Conservation (phyloP, 2,113 vertebrate genomes). For the Lepidothrix coronata region DNA sequence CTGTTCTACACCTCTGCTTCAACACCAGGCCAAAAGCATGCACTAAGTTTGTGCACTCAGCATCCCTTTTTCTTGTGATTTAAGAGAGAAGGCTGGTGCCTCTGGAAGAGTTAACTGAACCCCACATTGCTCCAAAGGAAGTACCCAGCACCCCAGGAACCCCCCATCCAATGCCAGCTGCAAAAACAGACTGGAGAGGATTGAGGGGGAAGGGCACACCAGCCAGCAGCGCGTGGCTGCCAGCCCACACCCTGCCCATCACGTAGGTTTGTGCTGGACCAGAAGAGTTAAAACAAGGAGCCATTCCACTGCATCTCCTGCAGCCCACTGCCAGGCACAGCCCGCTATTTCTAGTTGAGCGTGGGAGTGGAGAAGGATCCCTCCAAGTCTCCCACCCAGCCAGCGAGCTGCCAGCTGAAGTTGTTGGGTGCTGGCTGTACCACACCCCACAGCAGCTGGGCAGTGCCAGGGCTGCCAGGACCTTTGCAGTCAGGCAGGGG, state of each 20-base stretch:
- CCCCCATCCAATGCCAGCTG: not conserved
- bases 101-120: not conserved
- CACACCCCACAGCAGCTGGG: not conserved
- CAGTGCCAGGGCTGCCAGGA: rapidly evolving
- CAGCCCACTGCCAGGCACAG: conserved; percentile 1
- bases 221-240: not conserved
- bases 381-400: not conserved
- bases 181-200: not conserved
- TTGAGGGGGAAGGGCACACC: not conserved
- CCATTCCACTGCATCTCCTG: conserved; percentile 26
- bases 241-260: conserved; percentile 9
- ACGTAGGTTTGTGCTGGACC: not conserved
- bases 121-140: no score
- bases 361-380: not conserved
- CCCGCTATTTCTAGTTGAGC: not conserved
- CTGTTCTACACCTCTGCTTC: not conserved
- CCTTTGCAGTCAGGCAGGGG: rapidly evolving
- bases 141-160: not conserved
- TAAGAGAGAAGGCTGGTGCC: not conserved
- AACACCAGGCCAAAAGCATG: not conserved
- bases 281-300: conserved; percentile 38
- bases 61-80: not conserved
- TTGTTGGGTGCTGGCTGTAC: not conserved
- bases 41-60: rapidly evolving
- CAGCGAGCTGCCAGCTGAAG: not conserved